phyloP scores from a whole-genome alignment of 1,140 invertebrate genomes.

The Lepidurus packardi region DNA sequence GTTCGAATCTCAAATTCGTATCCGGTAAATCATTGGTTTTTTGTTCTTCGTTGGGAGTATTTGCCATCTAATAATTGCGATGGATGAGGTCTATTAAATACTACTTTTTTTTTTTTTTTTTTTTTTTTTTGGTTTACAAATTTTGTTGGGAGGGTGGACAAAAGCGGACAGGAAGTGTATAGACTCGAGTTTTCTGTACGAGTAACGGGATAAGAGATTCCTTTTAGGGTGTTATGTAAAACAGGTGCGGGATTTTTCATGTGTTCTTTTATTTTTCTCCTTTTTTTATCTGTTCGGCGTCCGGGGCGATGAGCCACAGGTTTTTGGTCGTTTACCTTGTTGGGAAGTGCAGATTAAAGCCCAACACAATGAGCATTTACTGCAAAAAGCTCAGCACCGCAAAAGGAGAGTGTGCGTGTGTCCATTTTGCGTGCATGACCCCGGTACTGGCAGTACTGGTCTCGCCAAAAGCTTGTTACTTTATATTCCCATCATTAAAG shows the following conservation, averaged over 20 bases:
- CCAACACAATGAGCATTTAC: neutral
- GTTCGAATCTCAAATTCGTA: no score
- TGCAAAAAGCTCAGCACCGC: neutral
- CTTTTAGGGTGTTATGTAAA: conserved; percentile 19
- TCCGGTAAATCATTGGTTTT: no score
- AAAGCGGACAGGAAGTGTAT: neutral
- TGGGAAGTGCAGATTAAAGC: neutral
- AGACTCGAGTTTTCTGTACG: neutral
- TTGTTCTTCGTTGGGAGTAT: no score
- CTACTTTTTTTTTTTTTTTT: no score
- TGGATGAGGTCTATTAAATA: neutral
- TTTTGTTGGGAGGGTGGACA: neutral
- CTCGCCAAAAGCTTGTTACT: neutral
- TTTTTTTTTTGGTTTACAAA: no score
- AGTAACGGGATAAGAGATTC: neutral
- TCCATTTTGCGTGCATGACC: conserved; percentile 21
- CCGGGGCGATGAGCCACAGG: neutral
- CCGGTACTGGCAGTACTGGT: neutral
- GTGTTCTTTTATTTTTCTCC: neutral
- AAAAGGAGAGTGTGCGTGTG: neutral
- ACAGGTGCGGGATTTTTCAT: neutral
- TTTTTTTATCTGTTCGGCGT: neutral
- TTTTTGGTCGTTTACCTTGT: conserved; percentile 22
- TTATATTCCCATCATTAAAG: conserved; percentile 5
- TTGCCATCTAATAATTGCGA: no score